These are phyloP conservation scores for Trachythela sp. DNA, from an alignment of 64 coral and sea anemone species.

Conservation along the genomic window DNA sequence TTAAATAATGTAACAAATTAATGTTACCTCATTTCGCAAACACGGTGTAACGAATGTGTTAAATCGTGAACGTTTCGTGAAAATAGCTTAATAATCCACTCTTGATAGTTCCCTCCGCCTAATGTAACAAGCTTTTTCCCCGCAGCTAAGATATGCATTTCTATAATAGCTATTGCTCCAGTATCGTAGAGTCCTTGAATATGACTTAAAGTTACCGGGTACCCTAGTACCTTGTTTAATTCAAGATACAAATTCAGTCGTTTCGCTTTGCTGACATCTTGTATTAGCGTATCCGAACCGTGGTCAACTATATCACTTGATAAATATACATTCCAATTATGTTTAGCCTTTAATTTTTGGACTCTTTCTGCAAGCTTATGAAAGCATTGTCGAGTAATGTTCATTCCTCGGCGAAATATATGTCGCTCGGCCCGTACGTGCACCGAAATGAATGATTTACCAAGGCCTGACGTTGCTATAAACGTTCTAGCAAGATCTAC, in stretches of 20 bases:
- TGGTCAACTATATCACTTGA: constrained; percentile 87
- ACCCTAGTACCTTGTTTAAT: constrained; percentile 53
- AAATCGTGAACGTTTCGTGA: constrained; percentile 2
- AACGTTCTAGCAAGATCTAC: constrained; percentile 69
- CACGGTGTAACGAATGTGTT: neutral
- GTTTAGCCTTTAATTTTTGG: constrained; percentile 39
- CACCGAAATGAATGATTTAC: constrained; percentile 63
- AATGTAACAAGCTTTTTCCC: constrained; percentile 71
- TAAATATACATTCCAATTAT: constrained; percentile 60
- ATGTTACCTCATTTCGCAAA: constrained; percentile 10
- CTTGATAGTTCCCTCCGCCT: constrained; percentile 92
- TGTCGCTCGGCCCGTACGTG: constrained; percentile 89
- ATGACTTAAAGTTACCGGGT: constrained; percentile 54
- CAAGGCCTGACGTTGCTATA: constrained; percentile 44
- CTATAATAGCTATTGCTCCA: constrained; percentile 82
- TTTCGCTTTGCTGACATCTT: constrained; percentile 39
- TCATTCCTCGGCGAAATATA: constrained; percentile 61
- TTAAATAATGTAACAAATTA: neutral
- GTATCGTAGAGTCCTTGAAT: constrained; percentile 68
- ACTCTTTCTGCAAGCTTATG: constrained; percentile 73
- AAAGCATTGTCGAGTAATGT: constrained; percentile 73
- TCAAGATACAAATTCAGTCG: constrained; percentile 49
- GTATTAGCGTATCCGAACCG: constrained; percentile 79
- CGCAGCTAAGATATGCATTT: constrained; percentile 91
- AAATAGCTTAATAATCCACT: constrained; percentile 80